Percentiles rank a stretch among this genome's conserved stretches.
These are phyloP conservation scores for Anthrax anthrax DNA, from an alignment of 2,888 invertebrate genomes.

Conservation along the genomic window DNA sequence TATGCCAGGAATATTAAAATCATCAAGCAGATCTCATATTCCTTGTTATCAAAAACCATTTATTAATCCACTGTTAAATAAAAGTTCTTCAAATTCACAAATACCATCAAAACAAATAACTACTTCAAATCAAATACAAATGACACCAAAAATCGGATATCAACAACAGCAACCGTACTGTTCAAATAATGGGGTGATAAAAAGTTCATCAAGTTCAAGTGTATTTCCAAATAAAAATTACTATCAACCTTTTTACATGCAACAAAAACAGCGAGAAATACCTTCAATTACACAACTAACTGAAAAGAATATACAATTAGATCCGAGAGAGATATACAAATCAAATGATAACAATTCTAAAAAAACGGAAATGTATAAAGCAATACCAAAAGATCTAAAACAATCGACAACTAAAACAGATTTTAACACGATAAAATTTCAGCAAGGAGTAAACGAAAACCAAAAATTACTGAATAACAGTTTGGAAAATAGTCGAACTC, in stretches of 20 bases:
- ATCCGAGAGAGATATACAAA: not conserved
- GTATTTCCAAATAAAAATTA: slow-evolving; percentile 18
- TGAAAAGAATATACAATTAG: not conserved
- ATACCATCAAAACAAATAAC: slow-evolving; percentile 14
- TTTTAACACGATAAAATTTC: not conserved
- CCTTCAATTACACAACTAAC: no score
- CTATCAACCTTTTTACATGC: slow-evolving; percentile 17
- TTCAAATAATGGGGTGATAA: slow-evolving; percentile 20
- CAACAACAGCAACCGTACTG: slow-evolving; percentile 8
- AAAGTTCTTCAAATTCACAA: slow-evolving; percentile 32
- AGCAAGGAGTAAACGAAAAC: not conserved
- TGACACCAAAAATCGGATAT: not conserved
- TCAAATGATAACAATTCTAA: not conserved
- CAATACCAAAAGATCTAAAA: not conserved
- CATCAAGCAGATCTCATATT: slow-evolving; percentile 28
- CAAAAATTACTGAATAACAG: not conserved
- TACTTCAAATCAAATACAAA: not conserved
- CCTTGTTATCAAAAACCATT: slow-evolving; percentile 31
- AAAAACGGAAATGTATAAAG: not conserved
- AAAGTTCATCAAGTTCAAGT: slow-evolving; percentile 33
- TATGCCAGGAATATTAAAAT: slow-evolving; percentile 23
- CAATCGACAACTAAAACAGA: not conserved
- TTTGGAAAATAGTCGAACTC: not conserved
- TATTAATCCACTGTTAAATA: slow-evolving; percentile 22
- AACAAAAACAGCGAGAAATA: not conserved